phyloP scores from a whole-genome alignment of 2,888 invertebrate species.

The Idaea biselata region DNA sequence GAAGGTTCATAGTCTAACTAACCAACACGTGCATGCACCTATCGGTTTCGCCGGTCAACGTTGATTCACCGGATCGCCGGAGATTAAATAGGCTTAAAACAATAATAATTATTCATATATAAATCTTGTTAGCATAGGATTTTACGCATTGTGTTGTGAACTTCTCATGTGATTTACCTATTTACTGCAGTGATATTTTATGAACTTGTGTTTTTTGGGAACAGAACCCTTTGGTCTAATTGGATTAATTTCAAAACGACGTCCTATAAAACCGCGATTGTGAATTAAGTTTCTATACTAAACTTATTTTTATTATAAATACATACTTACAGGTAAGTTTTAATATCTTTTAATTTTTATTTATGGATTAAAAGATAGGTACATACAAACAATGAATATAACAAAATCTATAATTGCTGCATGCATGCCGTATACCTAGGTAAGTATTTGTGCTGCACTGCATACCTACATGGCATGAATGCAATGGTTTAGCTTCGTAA shows the following conservation, averaged over 20 bases:
- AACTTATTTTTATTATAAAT: too few species aligned
- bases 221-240: neutral
- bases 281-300: too few species aligned
- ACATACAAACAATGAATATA: too few species aligned
- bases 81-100: constrained; percentile 14
- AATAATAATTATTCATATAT: constrained; percentile 24
- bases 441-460: too few species aligned
- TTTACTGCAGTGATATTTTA: neutral
- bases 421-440: too few species aligned
- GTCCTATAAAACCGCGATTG: too few species aligned
- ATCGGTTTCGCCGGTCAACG: constrained; percentile 26
- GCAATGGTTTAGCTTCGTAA: too few species aligned
- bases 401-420: too few species aligned
- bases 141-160: constrained; percentile 4
- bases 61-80: constrained; percentile 18
- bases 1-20: constrained; percentile 2
- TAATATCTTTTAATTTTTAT: too few species aligned
- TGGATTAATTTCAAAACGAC: neutral
- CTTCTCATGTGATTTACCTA: neutral
- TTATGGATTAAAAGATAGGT: too few species aligned
- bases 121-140: neutral
- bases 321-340: too few species aligned
- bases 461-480: too few species aligned
- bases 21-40: constrained; percentile 6
- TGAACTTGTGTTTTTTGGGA: neutral